These are phyloP conservation scores for Alca torda DNA, from an alignment of 2,797 vertebrate genomes.

Conservation along the genomic window DNA sequence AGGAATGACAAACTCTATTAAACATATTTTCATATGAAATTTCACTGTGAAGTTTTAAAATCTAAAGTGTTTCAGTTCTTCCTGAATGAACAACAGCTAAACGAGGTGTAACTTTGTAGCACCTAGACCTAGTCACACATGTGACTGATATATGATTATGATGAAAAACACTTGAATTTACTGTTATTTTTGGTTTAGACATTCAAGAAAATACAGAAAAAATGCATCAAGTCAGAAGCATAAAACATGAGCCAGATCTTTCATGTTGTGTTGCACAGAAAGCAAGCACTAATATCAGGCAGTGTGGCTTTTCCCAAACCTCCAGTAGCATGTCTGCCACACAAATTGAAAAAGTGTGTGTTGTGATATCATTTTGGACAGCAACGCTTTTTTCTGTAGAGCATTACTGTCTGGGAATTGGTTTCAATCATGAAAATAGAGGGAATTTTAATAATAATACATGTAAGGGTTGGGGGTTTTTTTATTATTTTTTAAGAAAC, in stretches of 20 bases:
- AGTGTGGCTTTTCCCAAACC: neutral
- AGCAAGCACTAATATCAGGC: neutral
- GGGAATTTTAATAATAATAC: slow-evolving; percentile 14
- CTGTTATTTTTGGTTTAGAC: neutral
- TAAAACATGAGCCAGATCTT: neutral
- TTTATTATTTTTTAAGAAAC: neutral
- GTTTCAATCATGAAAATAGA: slow-evolving; percentile 18
- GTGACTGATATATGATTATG: neutral
- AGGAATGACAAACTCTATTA: neutral
- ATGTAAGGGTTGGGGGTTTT: neutral
- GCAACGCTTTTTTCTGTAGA: slow-evolving; percentile 23
- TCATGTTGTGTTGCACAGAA: neutral
- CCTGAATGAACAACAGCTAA: neutral
- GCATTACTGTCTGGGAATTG: slow-evolving; percentile 27
- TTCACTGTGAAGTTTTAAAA: neutral
- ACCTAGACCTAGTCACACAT: neutral
- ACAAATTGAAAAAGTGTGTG: slow-evolving; percentile 14
- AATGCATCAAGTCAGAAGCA: neutral
- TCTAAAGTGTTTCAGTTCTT: neutral
- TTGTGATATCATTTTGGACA: slow-evolving; percentile 12
- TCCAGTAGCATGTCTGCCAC: slow-evolving; percentile 6
- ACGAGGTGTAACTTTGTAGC: neutral
- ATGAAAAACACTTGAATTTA: slow-evolving; percentile 22
- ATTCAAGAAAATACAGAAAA: slow-evolving; percentile 27
- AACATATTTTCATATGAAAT: neutral